Evolutionary conservation across 2,113 vertebrate species (phyloP).

Genomic region (Microtus ochrogaster): DNA sequence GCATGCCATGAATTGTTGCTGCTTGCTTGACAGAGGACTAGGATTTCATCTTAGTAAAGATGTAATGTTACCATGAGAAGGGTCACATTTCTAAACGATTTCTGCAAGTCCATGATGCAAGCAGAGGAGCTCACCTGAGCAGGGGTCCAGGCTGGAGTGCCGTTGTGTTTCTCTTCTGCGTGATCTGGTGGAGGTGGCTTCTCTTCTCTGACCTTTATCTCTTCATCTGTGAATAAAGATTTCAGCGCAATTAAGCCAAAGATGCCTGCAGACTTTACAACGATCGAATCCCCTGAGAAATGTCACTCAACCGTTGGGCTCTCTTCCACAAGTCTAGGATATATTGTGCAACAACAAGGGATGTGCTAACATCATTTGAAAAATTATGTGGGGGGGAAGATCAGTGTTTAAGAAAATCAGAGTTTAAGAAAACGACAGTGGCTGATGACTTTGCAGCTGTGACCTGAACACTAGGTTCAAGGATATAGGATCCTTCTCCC

Average conservation of each 20-base stretch:
- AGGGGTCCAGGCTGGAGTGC: background rate
- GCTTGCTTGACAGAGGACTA: background rate
- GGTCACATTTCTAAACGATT: background rate
- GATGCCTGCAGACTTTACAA: conserved; percentile 27
- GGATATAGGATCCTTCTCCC: background rate
- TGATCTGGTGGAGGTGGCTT: background rate
- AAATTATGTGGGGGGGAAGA: background rate
- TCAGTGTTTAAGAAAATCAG: background rate
- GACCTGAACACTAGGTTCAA: background rate
- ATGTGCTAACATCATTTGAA: background rate
- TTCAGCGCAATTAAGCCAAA: conserved; percentile 28
- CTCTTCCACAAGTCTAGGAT: background rate
- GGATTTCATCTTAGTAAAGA: conserved; percentile 33
- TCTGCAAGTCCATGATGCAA: background rate
- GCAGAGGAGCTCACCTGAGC: conserved; percentile 44
- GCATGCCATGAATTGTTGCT: background rate
- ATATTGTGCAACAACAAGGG: background rate
- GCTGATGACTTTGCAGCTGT: background rate
- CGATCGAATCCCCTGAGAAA: background rate
- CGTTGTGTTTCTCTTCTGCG: background rate
- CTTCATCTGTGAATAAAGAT: conserved; percentile 71
- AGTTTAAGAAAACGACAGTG: background rate
- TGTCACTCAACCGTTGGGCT: background rate
- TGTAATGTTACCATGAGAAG: background rate
- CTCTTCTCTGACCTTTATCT: background rate